phyloP scores from a whole-genome alignment of 2,113 vertebrate genomes.

The Rhinoptilus africanus region DNA sequence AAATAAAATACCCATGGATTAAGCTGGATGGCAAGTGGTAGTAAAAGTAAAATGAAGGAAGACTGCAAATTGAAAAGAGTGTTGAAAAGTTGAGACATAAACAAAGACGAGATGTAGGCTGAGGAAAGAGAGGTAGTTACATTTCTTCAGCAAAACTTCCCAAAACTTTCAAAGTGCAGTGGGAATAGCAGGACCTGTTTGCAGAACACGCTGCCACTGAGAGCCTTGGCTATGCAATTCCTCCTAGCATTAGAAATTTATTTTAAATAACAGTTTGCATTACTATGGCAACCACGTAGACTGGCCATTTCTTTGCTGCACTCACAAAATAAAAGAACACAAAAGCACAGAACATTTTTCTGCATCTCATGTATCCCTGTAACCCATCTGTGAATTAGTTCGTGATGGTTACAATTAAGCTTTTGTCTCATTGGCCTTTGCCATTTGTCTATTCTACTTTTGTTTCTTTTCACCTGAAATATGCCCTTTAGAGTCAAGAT shows the following conservation, averaged over 20 bases:
- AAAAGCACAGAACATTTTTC: background rate
- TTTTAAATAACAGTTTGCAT: background rate
- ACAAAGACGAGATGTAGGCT: background rate
- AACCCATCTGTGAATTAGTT: background rate
- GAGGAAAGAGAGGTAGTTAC: background rate
- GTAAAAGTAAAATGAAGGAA: background rate
- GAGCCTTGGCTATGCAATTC: background rate
- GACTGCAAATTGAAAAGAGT: background rate
- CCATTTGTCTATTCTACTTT: background rate
- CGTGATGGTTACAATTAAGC: background rate
- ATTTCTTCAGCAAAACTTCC: background rate
- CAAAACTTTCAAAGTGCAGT: background rate
- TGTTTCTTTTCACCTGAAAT: background rate
- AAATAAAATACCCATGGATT: background rate
- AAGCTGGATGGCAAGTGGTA: background rate
- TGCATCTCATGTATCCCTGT: fast-evolving
- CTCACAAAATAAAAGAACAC: background rate
- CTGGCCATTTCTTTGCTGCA: background rate
- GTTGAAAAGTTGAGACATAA: background rate
- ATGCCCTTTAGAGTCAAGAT: background rate
- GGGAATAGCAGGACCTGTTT: background rate
- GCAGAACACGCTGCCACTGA: background rate
- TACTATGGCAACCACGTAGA: background rate
- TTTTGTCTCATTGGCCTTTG: background rate
- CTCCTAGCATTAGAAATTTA: background rate